Evolutionary conservation across 2,113 vertebrate species (phyloP).

Genomic region (Dicerorhinus sumatrensis): DNA sequence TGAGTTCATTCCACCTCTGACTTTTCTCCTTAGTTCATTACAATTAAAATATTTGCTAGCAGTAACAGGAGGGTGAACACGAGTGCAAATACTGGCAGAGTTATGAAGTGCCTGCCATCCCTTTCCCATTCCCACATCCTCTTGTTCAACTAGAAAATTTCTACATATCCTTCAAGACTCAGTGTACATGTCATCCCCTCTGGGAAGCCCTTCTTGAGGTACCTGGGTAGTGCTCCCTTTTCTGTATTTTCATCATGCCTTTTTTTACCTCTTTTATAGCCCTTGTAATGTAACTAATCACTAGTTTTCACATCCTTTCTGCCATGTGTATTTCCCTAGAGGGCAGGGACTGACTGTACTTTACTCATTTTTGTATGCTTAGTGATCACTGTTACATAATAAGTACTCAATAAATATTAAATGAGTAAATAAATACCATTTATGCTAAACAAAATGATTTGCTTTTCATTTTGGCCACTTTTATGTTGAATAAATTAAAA

Average conservation of each 20-base stretch:
- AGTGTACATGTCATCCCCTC: neutral
- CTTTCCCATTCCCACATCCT: neutral
- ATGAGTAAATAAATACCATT: neutral
- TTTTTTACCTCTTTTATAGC: neutral
- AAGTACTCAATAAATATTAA: neutral
- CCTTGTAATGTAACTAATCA: neutral
- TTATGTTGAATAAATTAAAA: slow-evolving; percentile 36
- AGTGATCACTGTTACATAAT: neutral
- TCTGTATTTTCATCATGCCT: neutral
- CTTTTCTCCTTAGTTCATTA: neutral
- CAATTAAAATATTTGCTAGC: neutral
- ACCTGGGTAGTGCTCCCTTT: neutral
- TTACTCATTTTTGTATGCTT: neutral
- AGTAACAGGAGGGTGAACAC: neutral
- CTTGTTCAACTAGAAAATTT: neutral
- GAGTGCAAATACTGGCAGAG: neutral
- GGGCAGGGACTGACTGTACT: neutral
- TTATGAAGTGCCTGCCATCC: neutral
- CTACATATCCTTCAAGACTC: neutral
- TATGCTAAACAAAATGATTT: neutral
- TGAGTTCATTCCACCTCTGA: neutral
- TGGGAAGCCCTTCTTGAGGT: neutral
- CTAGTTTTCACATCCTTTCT: neutral
- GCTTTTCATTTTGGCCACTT: slow-evolving; percentile 38
- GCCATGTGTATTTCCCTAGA: neutral